phyloP scores from a whole-genome alignment of 2,888 invertebrate genomes.

The Drosophila koepferae region DNA sequence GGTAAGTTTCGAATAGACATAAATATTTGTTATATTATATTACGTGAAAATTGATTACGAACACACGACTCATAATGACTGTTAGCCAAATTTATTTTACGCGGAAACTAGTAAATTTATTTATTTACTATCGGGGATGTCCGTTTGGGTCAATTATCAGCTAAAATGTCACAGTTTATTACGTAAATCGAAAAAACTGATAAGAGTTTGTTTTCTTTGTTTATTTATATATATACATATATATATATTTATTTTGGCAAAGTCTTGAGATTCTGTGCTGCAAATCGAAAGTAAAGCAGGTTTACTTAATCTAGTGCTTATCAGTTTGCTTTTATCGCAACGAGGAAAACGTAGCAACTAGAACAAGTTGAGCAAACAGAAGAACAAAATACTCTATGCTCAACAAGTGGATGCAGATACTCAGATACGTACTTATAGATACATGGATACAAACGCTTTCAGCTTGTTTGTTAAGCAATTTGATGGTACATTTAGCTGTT shows the following conservation, averaged over 20 bases:
- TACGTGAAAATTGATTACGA: constrained; percentile 46
- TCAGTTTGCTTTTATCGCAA: constrained; percentile 49
- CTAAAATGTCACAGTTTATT: constrained; percentile 26
- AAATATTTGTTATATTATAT: constrained; percentile 12
- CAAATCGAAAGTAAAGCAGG: constrained; percentile 59
- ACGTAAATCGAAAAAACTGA: constrained; percentile 47
- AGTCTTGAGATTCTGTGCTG: constrained; percentile 20
- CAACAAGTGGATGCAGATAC: constrained; percentile 43
- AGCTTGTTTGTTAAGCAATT: constrained; percentile 72
- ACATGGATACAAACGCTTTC: constrained; percentile 25
- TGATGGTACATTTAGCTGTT: constrained; percentile 45
- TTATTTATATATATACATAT: not conserved
- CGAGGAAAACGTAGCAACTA: constrained; percentile 28
- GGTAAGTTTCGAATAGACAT: constrained; percentile 87
- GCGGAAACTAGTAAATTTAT: constrained; percentile 27
- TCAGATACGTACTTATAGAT: constrained; percentile 26
- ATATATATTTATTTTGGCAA: constrained; percentile 23
- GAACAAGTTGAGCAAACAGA: constrained; percentile 51
- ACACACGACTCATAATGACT: constrained; percentile 39
- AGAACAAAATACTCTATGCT: constrained; percentile 11
- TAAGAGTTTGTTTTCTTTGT: constrained; percentile 25
- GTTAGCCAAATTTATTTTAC: constrained; percentile 11
- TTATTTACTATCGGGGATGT: constrained; percentile 5
- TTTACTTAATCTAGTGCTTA: constrained; percentile 38
- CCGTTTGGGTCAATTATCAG: not conserved